Evolutionary conservation across 2,888 invertebrate species (phyloP), one percentile per base, ranked within the genome.

Genomic region (Catocala sponsa): DNA sequence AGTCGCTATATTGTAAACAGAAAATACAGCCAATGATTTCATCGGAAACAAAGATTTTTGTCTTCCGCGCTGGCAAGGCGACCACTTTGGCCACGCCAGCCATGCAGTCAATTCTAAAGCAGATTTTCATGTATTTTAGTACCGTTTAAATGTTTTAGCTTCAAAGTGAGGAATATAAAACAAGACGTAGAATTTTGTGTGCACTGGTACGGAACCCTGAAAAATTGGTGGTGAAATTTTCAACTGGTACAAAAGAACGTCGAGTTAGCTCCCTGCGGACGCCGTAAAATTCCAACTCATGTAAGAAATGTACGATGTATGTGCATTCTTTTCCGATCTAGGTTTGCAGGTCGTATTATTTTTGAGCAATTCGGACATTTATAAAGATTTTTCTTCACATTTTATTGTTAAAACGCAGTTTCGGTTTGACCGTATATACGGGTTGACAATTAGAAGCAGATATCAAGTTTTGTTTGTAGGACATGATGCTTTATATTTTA

Each of bases 251-350:
- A 77, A 74, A 82, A 77, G 72, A 71, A 65, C 55, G 61, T 47
- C 50, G 56, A 63, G 68, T 62, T 65, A 59, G 64, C 54, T 77
- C 69, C 72, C 67, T 33, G 55, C 59, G 73, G 76, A 71, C 53
- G 56, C 56, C 56, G 71, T 70, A 70, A 80, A 65, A 78, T 74
- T 76, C 53, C 59, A 58, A 59, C 52, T 56, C 62, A 55, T 47
- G 54, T 64, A 73, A 68, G 70, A 71, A 79, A 72, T 75, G 68
- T 64, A 65, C 67, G 62, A 67, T 72, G 66, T 64, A 76, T 65
- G 66, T 64, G 63, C 65, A 71, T 74, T 63, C 60, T 74, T 68
- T 70, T 65, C 64, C 54, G 44, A 52, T 56, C 57, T 66, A 12
- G 46, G 58, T 68, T 68, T 72, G 57, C 48, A n/a, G 41, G 42